Percentiles rank a stretch among this genome's conserved stretches.
Conservation (phyloP, 2,888 invertebrate genomes). For the Agonopterix subpropinquella region DNA sequence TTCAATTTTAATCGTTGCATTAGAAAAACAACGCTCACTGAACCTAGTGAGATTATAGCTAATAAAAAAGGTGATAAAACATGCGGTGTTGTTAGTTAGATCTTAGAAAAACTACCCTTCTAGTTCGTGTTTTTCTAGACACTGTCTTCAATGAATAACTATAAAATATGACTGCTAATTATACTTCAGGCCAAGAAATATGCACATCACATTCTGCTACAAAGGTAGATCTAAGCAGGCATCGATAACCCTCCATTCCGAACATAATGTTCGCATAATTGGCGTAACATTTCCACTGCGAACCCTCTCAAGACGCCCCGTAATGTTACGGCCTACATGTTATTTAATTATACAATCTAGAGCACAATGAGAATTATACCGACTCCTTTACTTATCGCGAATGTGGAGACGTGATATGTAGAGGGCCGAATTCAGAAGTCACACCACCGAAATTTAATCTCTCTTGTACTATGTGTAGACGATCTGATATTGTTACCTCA, state of each 20-base stretch:
- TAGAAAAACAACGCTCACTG: too few species aligned
- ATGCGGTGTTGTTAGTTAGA: too few species aligned
- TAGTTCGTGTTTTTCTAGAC: not conserved
- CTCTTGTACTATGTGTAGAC: too few species aligned
- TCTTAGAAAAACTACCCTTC: too few species aligned
- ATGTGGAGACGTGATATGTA: slow-evolving; percentile 27
- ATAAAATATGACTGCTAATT: not conserved
- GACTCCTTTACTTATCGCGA: slow-evolving; percentile 47
- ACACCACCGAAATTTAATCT: too few species aligned
- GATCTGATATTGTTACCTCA: too few species aligned
- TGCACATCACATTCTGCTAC: slow-evolving; percentile 10
- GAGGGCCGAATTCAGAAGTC: slow-evolving; percentile 20
- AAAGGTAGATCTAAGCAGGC: slow-evolving; percentile 25
- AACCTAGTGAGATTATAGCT: too few species aligned
- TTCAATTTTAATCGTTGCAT: too few species aligned
- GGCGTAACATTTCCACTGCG: slow-evolving; percentile 72
- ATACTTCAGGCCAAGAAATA: slow-evolving; percentile 1
- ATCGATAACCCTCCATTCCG: slow-evolving; percentile 69
- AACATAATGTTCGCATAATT: slow-evolving; percentile 73
- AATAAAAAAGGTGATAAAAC: too few species aligned
- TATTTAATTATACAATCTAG: slow-evolving; percentile 74
- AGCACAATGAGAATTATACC: slow-evolving; percentile 67
- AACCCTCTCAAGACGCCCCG: slow-evolving; percentile 70
- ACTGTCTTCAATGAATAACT: not conserved
- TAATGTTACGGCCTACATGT: slow-evolving; percentile 71